Base-by-base conservation (phyloP, 2,797 vertebrate genomes). In the Rhabdomys pumilio region DNA sequence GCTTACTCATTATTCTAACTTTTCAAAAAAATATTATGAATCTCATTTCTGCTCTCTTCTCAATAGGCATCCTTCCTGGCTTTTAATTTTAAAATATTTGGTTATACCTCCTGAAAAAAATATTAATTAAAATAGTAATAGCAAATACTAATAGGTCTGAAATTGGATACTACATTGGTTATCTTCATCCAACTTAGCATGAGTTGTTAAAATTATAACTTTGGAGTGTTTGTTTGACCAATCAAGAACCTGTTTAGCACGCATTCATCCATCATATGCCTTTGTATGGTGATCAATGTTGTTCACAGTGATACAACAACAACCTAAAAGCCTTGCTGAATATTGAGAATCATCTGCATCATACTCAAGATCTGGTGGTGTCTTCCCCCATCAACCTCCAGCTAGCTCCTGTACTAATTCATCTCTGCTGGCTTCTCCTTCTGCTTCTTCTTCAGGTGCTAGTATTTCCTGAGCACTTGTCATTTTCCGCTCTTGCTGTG, bases 51-150 rank as follows among this genome's bases (percentile, higher is more conserved):
- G 17, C 72, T 93, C 91, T 95, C 72, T 65, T 76, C 79, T 95
- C 94, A 96, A 76, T 73, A 95, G 89, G 90, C 44, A 89, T n/a
- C 31, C 69, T 96, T 88, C 90, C 89, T 86, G 93, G 61, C 38
- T 95, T 96, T 83, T 31, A n/a, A 96, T 41, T 92, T 94, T 15
- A 93, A 1, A 80, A 87, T 95, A 92, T 80, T 76, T 95, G 73
- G 67, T 92, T 93, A 93, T 47, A n/a, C 12, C n/a, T 91, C 92
- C 89, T 84, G 26, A 77, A 93, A 97, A 94, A 89, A 95, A 11
- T 44, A 89, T 20, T 92, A 47, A 38, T 93, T 93, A 75, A 85
- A 92, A 81, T 0, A 17, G 41, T 44, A 57, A 57, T 22, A 50
- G 63, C 3, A 55, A 59, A 93, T 14, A 83, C 20, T 80, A 95